These are phyloP conservation scores for Rhinichthys osculus DNA, from an alignment of 2,797 vertebrate species.

Conservation along the genomic window DNA sequence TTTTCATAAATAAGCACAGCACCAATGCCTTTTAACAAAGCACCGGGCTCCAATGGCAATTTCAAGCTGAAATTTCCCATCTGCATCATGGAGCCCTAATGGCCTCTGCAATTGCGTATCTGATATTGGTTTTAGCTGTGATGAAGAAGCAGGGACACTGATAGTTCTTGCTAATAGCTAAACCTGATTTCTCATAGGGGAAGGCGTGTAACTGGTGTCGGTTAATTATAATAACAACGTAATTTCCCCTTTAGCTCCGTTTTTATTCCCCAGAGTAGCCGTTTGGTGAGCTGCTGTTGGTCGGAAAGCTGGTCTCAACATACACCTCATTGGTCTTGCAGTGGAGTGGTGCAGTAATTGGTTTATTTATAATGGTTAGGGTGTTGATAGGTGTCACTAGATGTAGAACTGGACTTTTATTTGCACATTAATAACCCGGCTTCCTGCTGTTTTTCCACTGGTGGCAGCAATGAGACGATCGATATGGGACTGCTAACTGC, in stretches of 20 bases:
- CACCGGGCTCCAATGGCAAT: background rate
- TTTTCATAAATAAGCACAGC: background rate
- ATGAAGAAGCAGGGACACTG: constrained; percentile 52
- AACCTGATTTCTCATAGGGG: constrained; percentile 51
- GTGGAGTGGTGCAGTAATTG: background rate
- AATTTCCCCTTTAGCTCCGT: constrained; percentile 35
- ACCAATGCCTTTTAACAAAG: background rate
- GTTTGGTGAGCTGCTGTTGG: background rate
- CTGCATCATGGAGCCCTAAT: background rate
- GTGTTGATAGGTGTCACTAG: background rate
- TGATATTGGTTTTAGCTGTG: constrained; percentile 43
- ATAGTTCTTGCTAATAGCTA: constrained; percentile 38
- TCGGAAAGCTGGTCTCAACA: background rate
- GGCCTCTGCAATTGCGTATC: constrained; percentile 15
- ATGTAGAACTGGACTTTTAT: background rate
- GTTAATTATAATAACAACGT: constrained; percentile 2
- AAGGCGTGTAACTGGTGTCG: background rate
- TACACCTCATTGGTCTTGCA: constrained; percentile 24
- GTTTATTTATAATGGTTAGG: constrained; percentile 5
- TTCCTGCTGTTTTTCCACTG: background rate
- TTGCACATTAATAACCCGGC: background rate
- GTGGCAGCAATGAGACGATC: background rate
- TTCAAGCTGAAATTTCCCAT: constrained; percentile 21
- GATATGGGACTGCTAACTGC: background rate
- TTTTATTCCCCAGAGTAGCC: constrained; percentile 3